Percentiles rank a stretch among this genome's conserved stretches.
Conservation (phyloP, 1,140 invertebrate species). For the Drosophila ogumai region DNA sequence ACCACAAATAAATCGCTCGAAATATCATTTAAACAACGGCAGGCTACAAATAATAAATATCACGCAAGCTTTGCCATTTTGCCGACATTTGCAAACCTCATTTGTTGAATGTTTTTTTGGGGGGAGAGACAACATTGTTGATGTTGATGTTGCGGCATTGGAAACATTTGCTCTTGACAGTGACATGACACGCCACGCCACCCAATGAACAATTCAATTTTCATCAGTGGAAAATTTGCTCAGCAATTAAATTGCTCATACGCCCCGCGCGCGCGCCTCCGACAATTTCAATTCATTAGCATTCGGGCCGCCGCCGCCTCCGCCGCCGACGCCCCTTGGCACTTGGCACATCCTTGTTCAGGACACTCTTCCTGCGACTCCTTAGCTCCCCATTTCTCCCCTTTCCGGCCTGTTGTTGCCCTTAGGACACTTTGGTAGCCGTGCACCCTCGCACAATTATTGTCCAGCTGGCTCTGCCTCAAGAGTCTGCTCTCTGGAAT, state of each 20-base stretch:
- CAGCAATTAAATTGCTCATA: conserved; percentile 75
- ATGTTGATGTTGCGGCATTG: conserved; percentile 61
- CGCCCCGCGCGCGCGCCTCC: conserved; percentile 34
- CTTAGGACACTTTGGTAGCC: conserved; percentile 47
- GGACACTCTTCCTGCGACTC: conserved; percentile 37
- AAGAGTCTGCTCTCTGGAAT: conserved; percentile 57
- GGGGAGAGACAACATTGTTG: conserved; percentile 20
- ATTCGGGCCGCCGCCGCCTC: conserved; percentile 44
- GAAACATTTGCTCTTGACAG: conserved; percentile 74
- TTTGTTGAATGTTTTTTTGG: conserved; percentile 42
- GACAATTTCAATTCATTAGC: conserved; percentile 79
- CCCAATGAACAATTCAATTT: conserved; percentile 53
- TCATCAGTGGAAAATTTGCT: conserved; percentile 53
- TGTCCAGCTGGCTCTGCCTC: conserved; percentile 55
- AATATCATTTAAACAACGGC: conserved; percentile 42
- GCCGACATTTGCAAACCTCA: conserved; percentile 53
- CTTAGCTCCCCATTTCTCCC: conserved; percentile 1
- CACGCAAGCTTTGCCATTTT: conserved; percentile 40
- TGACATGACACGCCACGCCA: conserved; percentile 61
- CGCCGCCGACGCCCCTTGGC: conserved; percentile 12
- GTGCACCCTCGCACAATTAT: conserved; percentile 50
- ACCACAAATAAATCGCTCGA: conserved; percentile 48
- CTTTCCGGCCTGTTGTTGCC: conserved; percentile 37
- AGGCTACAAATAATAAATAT: conserved; percentile 35
- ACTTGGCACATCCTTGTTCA: conserved; percentile 13